Evolutionary conservation across 2,888 invertebrate genomes (phyloP).

Genomic region (Drosophila melanocephala): DNA sequence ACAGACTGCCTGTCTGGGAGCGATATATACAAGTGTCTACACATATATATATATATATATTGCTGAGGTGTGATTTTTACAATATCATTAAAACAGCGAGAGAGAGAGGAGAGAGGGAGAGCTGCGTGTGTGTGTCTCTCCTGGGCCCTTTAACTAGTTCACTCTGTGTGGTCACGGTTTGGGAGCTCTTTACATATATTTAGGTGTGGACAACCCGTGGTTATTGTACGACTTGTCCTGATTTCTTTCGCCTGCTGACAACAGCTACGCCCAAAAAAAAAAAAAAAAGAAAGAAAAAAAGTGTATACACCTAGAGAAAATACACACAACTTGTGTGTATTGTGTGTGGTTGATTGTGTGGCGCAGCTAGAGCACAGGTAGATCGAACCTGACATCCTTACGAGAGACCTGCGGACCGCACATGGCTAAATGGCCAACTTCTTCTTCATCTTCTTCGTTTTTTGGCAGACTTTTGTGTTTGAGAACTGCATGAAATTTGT

Average conservation of each 20-base stretch:
- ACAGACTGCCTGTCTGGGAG: slow-evolving; percentile 19
- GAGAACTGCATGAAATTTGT: slow-evolving; percentile 66
- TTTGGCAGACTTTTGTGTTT: slow-evolving; percentile 20
- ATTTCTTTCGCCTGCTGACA: slow-evolving; percentile 69
- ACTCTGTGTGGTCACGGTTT: slow-evolving; percentile 53
- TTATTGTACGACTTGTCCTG: slow-evolving; percentile 42
- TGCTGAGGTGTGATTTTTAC: slow-evolving; percentile 82
- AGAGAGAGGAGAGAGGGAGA: background rate
- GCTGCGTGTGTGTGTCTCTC: slow-evolving; percentile 11
- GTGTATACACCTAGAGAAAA: slow-evolving; percentile 2
- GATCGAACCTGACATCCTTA: slow-evolving; percentile 24
- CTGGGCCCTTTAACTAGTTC: slow-evolving; percentile 45
- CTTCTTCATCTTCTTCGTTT: background rate
- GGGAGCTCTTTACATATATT: slow-evolving; percentile 52
- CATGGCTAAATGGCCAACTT: slow-evolving; percentile 46
- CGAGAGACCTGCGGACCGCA: slow-evolving; percentile 57
- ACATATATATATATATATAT: background rate
- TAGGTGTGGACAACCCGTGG: slow-evolving; percentile 79
- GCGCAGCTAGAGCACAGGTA: slow-evolving; percentile 52
- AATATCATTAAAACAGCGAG: slow-evolving; percentile 73
- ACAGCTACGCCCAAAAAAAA: slow-evolving; percentile 65
- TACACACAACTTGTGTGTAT: slow-evolving; percentile 40
- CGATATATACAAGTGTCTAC: background rate
- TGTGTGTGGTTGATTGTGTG: slow-evolving; percentile 34
- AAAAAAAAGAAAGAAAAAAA: slow-evolving; percentile 10